phyloP scores from a whole-genome alignment of 1,140 invertebrate species.

The Metaphire vulgaris region DNA sequence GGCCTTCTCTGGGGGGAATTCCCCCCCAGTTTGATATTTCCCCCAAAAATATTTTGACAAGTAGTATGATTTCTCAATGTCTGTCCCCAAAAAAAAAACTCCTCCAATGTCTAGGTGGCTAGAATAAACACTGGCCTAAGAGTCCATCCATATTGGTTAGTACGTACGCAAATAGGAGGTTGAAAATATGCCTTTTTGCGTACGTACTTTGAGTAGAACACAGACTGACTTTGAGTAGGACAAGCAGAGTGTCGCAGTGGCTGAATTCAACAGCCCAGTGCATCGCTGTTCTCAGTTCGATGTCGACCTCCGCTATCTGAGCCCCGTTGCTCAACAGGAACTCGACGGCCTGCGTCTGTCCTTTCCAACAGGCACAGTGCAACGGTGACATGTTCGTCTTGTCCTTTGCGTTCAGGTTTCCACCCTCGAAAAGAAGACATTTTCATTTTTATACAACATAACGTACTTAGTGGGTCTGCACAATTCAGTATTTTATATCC shows the following conservation, averaged over 20 bases:
- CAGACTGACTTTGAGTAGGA: constrained; percentile 27
- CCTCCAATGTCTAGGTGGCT: no score
- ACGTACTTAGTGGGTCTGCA: no score
- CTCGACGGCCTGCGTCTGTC: constrained; percentile 25
- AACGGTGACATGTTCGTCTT: constrained; percentile 30
- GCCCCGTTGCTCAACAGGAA: constrained; percentile 28
- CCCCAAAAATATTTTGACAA: neutral
- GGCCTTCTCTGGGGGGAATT: no score
- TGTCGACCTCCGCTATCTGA: constrained; percentile 26
- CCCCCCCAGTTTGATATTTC: no score
- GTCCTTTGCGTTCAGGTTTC: constrained; percentile 30
- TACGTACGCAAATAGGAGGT: no score
- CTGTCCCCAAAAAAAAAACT: no score
- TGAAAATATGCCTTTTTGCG: no score
- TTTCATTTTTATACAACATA: no score
- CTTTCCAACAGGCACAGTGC: constrained; percentile 31
- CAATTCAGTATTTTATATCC: no score
- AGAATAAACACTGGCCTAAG: no score
- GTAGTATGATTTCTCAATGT: neutral
- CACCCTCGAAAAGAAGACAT: constrained; percentile 21
- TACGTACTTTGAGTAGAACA: no score
- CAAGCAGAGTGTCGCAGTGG: constrained; percentile 22
- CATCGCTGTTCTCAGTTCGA: constrained; percentile 28
- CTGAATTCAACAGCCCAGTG: constrained; percentile 31
- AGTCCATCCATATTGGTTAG: no score